These are phyloP conservation scores for Lepeophtheirus nordmannii DNA, from an alignment of 2,888 invertebrate genomes.

Conservation along the genomic window DNA sequence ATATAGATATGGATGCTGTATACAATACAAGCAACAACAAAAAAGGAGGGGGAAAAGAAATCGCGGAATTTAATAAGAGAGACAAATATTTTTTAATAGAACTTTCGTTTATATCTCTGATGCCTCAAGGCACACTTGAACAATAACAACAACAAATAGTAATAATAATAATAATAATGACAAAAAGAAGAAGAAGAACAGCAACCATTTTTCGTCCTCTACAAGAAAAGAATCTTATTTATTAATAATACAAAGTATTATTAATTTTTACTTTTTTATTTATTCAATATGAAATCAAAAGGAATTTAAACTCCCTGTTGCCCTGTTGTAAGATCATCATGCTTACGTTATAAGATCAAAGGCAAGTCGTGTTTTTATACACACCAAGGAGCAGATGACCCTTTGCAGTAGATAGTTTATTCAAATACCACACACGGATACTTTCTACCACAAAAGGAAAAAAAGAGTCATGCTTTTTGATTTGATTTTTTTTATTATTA, in stretches of 20 bases:
- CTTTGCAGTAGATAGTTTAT: too few relatives aligned
- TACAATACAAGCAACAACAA: not conserved
- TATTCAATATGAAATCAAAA: not conserved
- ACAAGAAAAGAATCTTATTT: not conserved
- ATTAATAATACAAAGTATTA: too few relatives aligned
- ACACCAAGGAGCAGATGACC: too few relatives aligned
- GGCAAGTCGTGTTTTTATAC: too few relatives aligned
- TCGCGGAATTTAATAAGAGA: not conserved
- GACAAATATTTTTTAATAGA: not conserved
- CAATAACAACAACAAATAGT: not conserved
- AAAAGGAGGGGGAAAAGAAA: not conserved
- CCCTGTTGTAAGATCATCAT: too few relatives aligned
- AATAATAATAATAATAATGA: too few relatives aligned
- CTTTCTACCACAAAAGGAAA: too few relatives aligned
- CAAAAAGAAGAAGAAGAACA: not conserved
- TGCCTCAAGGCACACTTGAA: too few relatives aligned
- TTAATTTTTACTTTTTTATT: too few relatives aligned
- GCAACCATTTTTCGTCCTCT: not conserved
- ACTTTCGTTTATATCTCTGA: not conserved
- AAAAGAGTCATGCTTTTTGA: not conserved
- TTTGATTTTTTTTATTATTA: not conserved
- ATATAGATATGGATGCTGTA: too few relatives aligned
- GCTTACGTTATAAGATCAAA: too few relatives aligned
- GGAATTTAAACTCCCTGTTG: not conserved
- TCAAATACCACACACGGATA: not conserved